Evolutionary conservation across 2,797 vertebrate species (phyloP).

Genomic region (Pantherophis alleghaniensis): DNA sequence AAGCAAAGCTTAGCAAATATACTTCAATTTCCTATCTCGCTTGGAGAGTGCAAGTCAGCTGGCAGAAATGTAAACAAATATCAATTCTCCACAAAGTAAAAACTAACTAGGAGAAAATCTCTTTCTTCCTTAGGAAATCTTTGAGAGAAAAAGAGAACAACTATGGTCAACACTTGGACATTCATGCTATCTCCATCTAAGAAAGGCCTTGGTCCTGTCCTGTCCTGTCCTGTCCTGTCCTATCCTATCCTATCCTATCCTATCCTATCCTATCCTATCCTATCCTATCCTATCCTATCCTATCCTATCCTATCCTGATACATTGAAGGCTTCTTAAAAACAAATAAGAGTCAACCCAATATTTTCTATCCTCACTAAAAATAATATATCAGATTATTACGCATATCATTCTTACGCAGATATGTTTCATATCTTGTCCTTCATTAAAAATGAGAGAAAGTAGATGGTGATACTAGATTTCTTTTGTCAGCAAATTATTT

Average conservation of each 20-base stretch:
- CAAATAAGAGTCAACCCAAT: not conserved
- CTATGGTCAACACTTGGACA: not conserved
- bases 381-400: not conserved
- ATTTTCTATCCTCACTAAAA: not conserved
- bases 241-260: not conserved
- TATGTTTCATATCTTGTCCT: not conserved
- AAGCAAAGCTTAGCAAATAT: slow-evolving; percentile 26
- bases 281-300: not conserved
- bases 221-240: not conserved
- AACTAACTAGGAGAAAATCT: not conserved
- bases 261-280: not conserved
- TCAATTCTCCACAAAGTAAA: not conserved
- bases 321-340: not conserved
- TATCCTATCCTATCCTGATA: not conserved
- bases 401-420: no score
- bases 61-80: slow-evolving; percentile 28
- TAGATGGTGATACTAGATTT: not conserved
- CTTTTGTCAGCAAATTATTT: not conserved
- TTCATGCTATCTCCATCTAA: not conserved
- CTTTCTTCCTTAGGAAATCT: not conserved
- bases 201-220: not conserved
- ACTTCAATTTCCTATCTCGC: slow-evolving; percentile 20
- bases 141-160: not conserved
- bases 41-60: slow-evolving; percentile 23
- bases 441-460: not conserved